Base-by-base conservation (phyloP, 1,140 invertebrate genomes). In the Lepeophtheirus salmonis region DNA sequence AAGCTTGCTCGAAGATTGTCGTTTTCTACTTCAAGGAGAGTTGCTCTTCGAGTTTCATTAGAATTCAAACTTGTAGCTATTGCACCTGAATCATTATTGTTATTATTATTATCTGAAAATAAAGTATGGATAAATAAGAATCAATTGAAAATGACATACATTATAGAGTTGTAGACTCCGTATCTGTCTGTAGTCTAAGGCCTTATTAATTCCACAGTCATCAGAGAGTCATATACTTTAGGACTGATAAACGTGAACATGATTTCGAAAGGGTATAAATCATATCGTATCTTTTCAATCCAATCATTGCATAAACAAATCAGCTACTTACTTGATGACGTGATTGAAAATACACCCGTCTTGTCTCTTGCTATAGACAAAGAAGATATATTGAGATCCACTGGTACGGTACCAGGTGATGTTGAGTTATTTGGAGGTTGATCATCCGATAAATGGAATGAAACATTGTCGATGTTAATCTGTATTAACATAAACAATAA, bases 391-490 rank as follows among this genome's bases (percentile, higher is more conserved):
- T 76, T 77, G 30, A 89, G 65, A 73, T 86, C 79, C n/a, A 87
- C 74, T 0, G 87, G 85, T 52, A 84, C 74, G 1, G 83, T 79
- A 0, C 83, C 82, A 3, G 84, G 83, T 2, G 83, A 84, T n/a
- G 83, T 84, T 65, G 86, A 83, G 66, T 84, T 86, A 25, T 56
- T 79, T 1, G 82, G 79, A 1, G 82, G 81, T 61, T 84, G 75
- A 73, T 91, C 86, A 72, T 90, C 86, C 64, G 79, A 79, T 64
- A 87, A 70, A 65, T 79, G 79, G 12, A 87, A 67, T 61, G 74
- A 73, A 30, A 82, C 73, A 66, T 82, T 81, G 68, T 83, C 81
- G 65, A 86, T 67, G 62, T 74, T 71, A 50, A 83, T 73, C 82
- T 83, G 69, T 6, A 73, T 70, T 65, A 14, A 67, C 52, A 58